Conservation (phyloP, 2,888 invertebrate genomes). For the Acrobasis repandana region DNA sequence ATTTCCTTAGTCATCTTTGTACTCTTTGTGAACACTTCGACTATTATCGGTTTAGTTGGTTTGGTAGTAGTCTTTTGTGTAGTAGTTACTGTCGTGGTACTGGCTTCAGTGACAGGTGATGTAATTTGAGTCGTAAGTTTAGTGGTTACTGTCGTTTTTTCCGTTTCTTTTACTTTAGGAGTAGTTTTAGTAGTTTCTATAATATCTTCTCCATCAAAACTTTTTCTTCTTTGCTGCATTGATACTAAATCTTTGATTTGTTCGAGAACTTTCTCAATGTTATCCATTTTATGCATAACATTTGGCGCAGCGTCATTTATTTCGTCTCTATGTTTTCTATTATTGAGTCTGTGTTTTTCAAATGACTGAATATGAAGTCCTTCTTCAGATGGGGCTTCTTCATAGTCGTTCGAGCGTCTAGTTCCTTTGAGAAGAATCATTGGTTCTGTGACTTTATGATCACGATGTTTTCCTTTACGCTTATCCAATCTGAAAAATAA, state of each 20-base stretch:
- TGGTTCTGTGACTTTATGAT: not conserved
- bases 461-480: not conserved
- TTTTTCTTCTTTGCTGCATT: not conserved
- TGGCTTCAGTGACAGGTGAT: not conserved
- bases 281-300: not conserved
- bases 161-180: not conserved
- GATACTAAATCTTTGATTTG: slow-evolving; percentile 7
- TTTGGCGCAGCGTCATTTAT: not conserved
- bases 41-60: not conserved
- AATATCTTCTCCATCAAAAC: not conserved
- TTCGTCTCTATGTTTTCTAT: not conserved
- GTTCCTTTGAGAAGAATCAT: not conserved
- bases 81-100: not conserved
- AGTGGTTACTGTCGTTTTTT: not conserved
- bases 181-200: too few relatives aligned
- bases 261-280: slow-evolving; percentile 1
- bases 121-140: not conserved
- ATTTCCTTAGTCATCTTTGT: not conserved
- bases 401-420: not conserved
- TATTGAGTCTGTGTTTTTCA: not conserved
- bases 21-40: not conserved
- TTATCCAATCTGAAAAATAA: not conserved
- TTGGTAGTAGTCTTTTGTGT: not conserved
- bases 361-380: not conserved
- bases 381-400: not conserved